Evolutionary conservation across 2,797 vertebrate species (phyloP), one percentile per base, ranked within the genome.

Genomic region (Hippoglossus hippoglossus): DNA sequence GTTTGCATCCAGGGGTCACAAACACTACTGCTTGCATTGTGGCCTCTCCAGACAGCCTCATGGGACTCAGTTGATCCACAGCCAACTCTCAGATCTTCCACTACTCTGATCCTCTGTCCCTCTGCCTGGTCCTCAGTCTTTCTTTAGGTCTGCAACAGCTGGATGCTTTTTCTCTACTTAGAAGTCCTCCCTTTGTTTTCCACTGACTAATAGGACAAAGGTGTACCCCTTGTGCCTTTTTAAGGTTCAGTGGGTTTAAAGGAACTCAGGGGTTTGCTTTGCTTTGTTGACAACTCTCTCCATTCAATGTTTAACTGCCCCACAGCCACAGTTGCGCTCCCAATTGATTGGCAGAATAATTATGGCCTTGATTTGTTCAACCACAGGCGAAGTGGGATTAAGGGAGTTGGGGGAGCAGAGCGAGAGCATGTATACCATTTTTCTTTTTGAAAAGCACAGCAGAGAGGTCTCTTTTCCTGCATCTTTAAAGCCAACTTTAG

Each of bases 291-390:
- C 84, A 83, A 71, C 87, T 89, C 80, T 88, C 80, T 89, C 83
- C 88, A 62, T 76, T 79, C 79, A 66, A 73, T 51, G 15, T 85
- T 91, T 73, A 84, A 85, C 90, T 88, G 87, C 88, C 84, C 86
- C 86, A 83, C 82, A 90, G 87, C 83, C 79, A 85, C 78, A 73
- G 86, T 86, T 87, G 78, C 78, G 60, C 87, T 90, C 77, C 63
- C 63, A 77, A 79, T 88, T 94, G 92, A 94, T 92, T 94, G 92
- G 91, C 93, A 94, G 90, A 93, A 92, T 93, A 94, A 93, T 93
- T 92, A 93, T 89, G 88, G 88, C 89, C 88, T 87, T 87, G 88
- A 91, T 91, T 91, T 88, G 86, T 85, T 89, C 80, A 81, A 88
- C 87, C 88, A 91, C 76, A 75, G 86, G 88, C 50, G 80, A 86